These are phyloP conservation scores for Apogon talboti DNA, from an alignment of 2,797 vertebrate species.

Conservation along the genomic window DNA sequence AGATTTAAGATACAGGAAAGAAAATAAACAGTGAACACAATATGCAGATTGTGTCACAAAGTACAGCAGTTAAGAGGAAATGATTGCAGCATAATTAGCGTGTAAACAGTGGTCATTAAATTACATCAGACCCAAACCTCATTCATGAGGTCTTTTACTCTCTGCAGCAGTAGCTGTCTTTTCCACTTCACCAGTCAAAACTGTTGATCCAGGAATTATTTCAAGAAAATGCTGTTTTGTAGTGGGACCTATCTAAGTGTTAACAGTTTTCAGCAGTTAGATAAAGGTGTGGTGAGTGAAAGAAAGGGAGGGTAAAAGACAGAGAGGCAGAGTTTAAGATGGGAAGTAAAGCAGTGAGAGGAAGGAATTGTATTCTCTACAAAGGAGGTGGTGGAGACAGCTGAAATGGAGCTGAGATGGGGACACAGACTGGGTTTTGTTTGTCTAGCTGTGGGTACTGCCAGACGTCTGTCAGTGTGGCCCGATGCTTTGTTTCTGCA, in stretches of 20 bases:
- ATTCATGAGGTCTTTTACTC: constrained; percentile 61
- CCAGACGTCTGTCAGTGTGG: constrained; percentile 78
- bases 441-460: constrained; percentile 54
- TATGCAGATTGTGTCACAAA: constrained; percentile 15
- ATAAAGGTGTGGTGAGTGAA: constrained; percentile 27
- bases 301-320: constrained; percentile 1
- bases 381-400: constrained; percentile 35
- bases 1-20: constrained; percentile 1
- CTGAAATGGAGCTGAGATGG: constrained; percentile 35
- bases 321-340: constrained; percentile 13
- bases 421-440: constrained; percentile 70
- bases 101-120: constrained; percentile 55
- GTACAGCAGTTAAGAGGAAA: constrained; percentile 49
- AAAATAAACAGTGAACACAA: constrained; percentile 19
- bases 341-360: constrained; percentile 10
- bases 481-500: constrained; percentile 67
- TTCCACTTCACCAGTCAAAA: constrained; percentile 69
- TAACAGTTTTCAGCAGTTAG: constrained; percentile 45
- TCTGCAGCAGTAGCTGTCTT: constrained; percentile 54
- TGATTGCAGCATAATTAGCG: constrained; percentile 50
- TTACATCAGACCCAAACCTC: constrained; percentile 56
- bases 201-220: constrained; percentile 55
- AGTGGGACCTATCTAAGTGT: constrained; percentile 61
- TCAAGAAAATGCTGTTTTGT: constrained; percentile 68
- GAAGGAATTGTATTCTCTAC: constrained; percentile 31